phyloP scores from a whole-genome alignment of 2,113 vertebrate species.

The Cinclus mexicanus region DNA sequence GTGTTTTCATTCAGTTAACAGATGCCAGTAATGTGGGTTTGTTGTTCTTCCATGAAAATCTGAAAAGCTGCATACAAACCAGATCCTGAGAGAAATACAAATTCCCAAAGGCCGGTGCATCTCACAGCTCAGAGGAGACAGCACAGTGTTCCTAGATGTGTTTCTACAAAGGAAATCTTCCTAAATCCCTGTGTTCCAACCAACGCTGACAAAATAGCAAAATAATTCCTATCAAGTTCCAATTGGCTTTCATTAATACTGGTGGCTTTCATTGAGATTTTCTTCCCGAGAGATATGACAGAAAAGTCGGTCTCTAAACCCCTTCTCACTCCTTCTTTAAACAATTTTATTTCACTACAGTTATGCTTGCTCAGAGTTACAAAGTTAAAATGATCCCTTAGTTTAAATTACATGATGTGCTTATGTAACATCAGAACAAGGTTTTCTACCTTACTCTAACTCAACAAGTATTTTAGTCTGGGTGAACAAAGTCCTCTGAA shows the following conservation, averaged over 20 bases:
- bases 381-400: slow-evolving; percentile 5
- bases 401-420: not conserved
- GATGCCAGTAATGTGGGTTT: slow-evolving; percentile 11
- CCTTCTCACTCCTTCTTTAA: not conserved
- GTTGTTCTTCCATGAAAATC: slow-evolving; percentile 38
- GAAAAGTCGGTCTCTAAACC: slow-evolving; percentile 26
- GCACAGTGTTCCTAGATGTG: slow-evolving; percentile 1
- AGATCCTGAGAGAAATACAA: slow-evolving; percentile 11
- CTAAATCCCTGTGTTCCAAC: slow-evolving; percentile 67
- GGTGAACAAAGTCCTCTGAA: not conserved
- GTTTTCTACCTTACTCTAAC: not conserved
- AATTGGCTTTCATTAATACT: slow-evolving; percentile 64
- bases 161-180: slow-evolving; percentile 71
- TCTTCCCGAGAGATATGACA: not conserved
- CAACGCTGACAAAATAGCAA: slow-evolving; percentile 62
- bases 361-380: not conserved
- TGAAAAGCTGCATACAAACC: slow-evolving; percentile 20
- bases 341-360: not conserved
- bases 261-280: slow-evolving; percentile 62
- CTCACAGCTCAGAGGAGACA: slow-evolving; percentile 54
- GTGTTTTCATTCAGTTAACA: slow-evolving; percentile 38
- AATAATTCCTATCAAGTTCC: slow-evolving; percentile 54
- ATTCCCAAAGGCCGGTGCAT: slow-evolving; percentile 52
- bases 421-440: not conserved
- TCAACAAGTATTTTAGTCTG: not conserved